These are phyloP conservation scores for Andricus grossulariae DNA, from an alignment of 1,140 invertebrate genomes.

Conservation along the genomic window DNA sequence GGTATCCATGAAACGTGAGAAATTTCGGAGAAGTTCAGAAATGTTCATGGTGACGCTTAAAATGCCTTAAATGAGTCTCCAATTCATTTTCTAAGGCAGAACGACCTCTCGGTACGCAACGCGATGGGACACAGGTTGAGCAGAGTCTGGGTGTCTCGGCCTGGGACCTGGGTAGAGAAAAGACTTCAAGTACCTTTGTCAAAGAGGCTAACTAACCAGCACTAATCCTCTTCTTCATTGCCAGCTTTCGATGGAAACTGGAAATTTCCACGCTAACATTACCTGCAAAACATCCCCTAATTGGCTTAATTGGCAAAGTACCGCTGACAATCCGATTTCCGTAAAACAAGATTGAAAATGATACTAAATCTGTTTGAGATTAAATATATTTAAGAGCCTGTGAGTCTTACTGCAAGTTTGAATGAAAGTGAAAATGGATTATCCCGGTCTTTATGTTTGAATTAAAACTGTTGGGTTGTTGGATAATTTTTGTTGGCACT, in stretches of 20 bases:
- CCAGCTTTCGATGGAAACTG: conserved; percentile 1
- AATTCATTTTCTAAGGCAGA: conserved; percentile 10
- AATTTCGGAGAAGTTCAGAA: conserved; percentile 37
- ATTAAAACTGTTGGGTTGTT: too few relatives aligned
- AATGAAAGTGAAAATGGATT: too few relatives aligned
- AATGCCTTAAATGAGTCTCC: not conserved
- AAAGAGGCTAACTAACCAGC: conserved; percentile 14
- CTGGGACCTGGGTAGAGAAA: not conserved
- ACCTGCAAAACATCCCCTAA: not conserved
- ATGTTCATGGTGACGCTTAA: too few relatives aligned
- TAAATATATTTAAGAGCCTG: not conserved
- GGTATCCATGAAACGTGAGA: conserved; percentile 56
- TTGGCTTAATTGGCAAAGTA: conserved; percentile 17
- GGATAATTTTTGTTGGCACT: too few relatives aligned
- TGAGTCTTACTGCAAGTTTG: too few relatives aligned
- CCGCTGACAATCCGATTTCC: not conserved
- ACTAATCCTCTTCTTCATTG: conserved; percentile 28
- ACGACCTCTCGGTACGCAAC: conserved; percentile 1
- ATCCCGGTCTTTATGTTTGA: too few relatives aligned
- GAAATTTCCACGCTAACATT: conserved; percentile 13
- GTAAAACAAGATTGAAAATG: not conserved
- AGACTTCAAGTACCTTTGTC: conserved; percentile 31
- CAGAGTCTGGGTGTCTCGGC: conserved; percentile 20
- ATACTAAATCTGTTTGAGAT: not conserved
- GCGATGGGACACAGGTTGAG: not conserved